A percentile compares a stretch with the other conserved stretches of the same genome.
Conservation (phyloP, 2,113 vertebrate species). For the Myotis yumanensis region DNA sequence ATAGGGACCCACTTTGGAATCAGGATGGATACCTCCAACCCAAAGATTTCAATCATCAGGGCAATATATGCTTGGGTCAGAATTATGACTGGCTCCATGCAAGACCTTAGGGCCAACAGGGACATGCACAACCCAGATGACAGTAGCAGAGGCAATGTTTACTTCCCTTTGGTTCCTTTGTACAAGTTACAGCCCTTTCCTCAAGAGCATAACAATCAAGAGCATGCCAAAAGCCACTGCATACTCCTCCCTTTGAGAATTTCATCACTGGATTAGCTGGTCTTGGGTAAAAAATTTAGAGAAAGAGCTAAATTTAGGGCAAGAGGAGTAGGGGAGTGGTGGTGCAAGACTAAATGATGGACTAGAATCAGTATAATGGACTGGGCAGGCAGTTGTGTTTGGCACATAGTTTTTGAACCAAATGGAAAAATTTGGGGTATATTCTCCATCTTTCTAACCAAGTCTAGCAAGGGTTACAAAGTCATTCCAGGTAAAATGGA, state of each 20-base stretch:
- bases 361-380: not conserved
- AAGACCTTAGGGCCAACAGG: not conserved
- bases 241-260: not conserved
- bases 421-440: not conserved
- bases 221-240: not conserved
- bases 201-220: not conserved
- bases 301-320: not conserved
- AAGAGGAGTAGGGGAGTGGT: not conserved
- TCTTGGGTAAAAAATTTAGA: not conserved
- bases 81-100: not conserved
- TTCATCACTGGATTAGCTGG: not conserved
- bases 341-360: not conserved
- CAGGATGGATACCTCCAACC: not conserved
- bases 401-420: not conserved
- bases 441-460: not conserved
- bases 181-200: not conserved
- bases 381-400: not conserved
- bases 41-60: conserved; percentile 31
- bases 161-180: conserved; percentile 23
- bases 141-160: not conserved
- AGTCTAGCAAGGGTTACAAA: conserved; percentile 26
- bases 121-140: not conserved
- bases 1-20: not conserved
- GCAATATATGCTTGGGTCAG: not conserved
- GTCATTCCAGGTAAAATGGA: not conserved